Conservation (phyloP, 1,140 invertebrate genomes). For the Neodiprion fabricii region DNA sequence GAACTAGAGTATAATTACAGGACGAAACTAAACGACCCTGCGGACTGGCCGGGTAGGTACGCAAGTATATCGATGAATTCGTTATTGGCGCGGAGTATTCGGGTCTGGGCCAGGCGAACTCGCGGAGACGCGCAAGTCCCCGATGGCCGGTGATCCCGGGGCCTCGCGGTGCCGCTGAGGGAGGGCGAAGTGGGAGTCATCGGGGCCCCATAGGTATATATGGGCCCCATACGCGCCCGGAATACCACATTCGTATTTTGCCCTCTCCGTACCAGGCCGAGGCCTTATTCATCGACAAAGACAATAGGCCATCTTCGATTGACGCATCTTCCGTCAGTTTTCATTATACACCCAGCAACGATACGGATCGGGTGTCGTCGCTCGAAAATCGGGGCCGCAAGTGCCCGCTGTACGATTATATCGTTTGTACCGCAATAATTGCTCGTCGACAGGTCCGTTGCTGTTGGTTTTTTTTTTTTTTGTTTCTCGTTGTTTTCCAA, state of each 20-base stretch:
- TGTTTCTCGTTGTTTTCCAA: neutral
- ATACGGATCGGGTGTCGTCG: neutral
- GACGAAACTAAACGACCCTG: no score
- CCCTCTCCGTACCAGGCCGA: slow-evolving; percentile 45
- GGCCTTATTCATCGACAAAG: slow-evolving; percentile 7
- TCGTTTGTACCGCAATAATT: neutral
- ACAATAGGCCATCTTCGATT: neutral
- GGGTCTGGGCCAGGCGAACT: neutral
- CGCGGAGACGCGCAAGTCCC: slow-evolving; percentile 11
- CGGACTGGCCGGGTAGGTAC: no score
- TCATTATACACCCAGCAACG: neutral
- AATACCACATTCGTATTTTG: slow-evolving; percentile 60
- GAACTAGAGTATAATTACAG: no score
- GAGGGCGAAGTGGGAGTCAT: slow-evolving; percentile 43
- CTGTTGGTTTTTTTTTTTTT: neutral
- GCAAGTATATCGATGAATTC: no score
- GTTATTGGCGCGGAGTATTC: neutral
- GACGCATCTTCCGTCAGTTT: neutral
- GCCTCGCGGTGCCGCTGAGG: slow-evolving; percentile 22
- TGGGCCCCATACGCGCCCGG: slow-evolving; percentile 56
- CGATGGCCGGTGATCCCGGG: slow-evolving; percentile 21
- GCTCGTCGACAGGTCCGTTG: neutral
- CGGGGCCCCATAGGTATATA: slow-evolving; percentile 53
- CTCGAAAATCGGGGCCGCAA: neutral
- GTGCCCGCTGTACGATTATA: neutral